Evolutionary conservation across 1,140 invertebrate species (phyloP).

Genomic region (Parapsyche elsis): DNA sequence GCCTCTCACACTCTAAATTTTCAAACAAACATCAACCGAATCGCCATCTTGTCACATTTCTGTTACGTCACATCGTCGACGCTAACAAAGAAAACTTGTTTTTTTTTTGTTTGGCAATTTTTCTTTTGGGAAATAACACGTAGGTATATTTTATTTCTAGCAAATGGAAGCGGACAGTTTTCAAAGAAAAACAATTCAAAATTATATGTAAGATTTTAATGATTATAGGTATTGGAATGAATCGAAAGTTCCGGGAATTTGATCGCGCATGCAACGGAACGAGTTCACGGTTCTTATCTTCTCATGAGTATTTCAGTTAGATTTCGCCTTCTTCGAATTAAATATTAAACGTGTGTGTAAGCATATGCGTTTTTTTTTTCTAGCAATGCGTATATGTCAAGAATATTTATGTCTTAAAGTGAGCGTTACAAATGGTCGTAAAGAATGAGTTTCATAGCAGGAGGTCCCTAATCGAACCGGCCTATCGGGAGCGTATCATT

Average conservation of each 20-base stretch:
- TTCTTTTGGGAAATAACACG: too few relatives aligned
- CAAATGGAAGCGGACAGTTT: background rate
- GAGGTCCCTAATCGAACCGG: conserved; percentile 34
- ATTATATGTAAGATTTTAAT: too few relatives aligned
- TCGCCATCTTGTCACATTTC: conserved; percentile 31
- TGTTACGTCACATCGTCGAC: conserved; percentile 16
- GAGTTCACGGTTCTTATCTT: too few relatives aligned
- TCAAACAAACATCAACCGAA: conserved; percentile 26
- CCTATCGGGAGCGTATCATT: conserved; percentile 40
- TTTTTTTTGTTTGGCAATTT: background rate
- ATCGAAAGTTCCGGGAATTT: too few relatives aligned
- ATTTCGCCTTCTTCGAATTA: too few relatives aligned
- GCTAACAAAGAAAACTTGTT: conserved; percentile 13
- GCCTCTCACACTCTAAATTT: conserved; percentile 3
- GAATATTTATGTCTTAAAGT: conserved; percentile 29
- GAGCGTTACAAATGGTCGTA: conserved; percentile 27
- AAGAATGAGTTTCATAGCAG: conserved; percentile 36
- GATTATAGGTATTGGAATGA: too few relatives aligned
- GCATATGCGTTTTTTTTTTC: background rate
- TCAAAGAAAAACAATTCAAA: too few relatives aligned
- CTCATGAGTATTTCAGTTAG: too few relatives aligned
- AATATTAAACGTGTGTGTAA: too few relatives aligned
- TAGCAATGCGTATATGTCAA: conserved; percentile 22
- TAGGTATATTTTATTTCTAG: background rate
- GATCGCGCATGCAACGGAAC: too few relatives aligned